Base-by-base conservation (phyloP, 2,113 vertebrate genomes). In the Prionailurus viverrinus region DNA sequence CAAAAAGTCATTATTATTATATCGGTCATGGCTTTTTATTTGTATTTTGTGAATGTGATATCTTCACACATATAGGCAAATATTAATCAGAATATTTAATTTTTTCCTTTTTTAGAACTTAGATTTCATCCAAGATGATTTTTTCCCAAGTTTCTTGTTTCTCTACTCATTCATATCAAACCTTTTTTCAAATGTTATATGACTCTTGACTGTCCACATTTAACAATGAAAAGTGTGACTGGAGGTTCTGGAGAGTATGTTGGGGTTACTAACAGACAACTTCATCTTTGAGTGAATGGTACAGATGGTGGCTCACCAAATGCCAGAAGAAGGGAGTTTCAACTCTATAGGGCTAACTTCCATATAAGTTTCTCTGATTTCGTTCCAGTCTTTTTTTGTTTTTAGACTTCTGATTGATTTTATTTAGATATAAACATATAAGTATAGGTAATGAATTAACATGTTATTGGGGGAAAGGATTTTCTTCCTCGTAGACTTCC, bases 401-500 rank as follows among this genome's bases (percentile, higher is more conserved):
- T n/a, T 18, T 25, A 80, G 73, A 63, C 48, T 63, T 4, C 14
- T 63, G 41, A 9, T 51, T 5, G 33, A 29, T 87, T 95, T 33
- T 74, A 39, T 51, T 83, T 73, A 36, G 33, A 71, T 39, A 25
- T 81, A 73, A 51, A 80, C n/a, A 2, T 29, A 15, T 73, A n/a
- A 21, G 3, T 53, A 9, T 71, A 65, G 33, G 25, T 92, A 39
- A 27, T n/a, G 14, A 51, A 19, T 16, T 33, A 27, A 74, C 13
- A 4, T 83, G 55, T 16, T 78, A 23, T 25, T 23, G 80, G 58
- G 27, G 19, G 23, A 73, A 71, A 87, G 21, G 11, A 29, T 1
- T 45, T 95, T 95, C 41, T 95, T 95, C 41, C 41, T 85, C 61
- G 7, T 16, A 81, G 33, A 80, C 21, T 81, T 66, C 51, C 31